A percentile compares a stretch with the other conserved stretches of the same genome.
These are phyloP conservation scores for Papilio polyxenes DNA, from an alignment of 1,140 invertebrate species.

Conservation along the genomic window DNA sequence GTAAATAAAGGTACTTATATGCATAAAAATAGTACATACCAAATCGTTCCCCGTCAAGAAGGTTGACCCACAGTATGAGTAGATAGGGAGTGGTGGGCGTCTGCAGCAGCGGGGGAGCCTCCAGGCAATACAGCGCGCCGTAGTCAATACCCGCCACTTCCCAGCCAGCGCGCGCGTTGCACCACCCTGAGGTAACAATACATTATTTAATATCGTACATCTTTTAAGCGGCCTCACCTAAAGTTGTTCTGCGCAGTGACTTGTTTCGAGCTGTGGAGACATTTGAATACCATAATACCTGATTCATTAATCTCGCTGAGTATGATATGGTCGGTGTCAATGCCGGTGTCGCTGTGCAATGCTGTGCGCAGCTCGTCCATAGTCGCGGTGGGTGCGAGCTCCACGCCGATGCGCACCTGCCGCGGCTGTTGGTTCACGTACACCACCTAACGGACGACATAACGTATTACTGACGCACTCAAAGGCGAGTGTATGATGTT, in stretches of 20 bases:
- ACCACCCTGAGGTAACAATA: constrained; percentile 57
- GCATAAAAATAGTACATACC: constrained; percentile 66
- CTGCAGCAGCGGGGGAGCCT: constrained; percentile 80
- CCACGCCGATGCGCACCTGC: constrained; percentile 89
- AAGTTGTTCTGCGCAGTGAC: too few species aligned
- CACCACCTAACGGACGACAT: constrained; percentile 87
- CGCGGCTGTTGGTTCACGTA: constrained; percentile 94
- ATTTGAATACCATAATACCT: constrained; percentile 67
- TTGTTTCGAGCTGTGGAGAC: too few species aligned
- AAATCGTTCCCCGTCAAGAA: constrained; percentile 84
- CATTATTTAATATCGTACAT: background rate
- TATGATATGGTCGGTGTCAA: constrained; percentile 90
- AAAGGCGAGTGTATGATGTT: background rate
- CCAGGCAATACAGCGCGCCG: constrained; percentile 89
- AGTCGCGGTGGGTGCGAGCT: constrained; percentile 88
- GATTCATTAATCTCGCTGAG: constrained; percentile 92
- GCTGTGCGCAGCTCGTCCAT: constrained; percentile 91
- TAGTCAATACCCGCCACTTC: constrained; percentile 84
- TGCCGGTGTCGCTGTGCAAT: constrained; percentile 90
- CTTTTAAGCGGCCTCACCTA: too few species aligned
- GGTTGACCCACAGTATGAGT: constrained; percentile 91
- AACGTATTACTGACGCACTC: background rate
- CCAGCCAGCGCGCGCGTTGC: constrained; percentile 71
- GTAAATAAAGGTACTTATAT: too few species aligned
- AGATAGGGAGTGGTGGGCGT: constrained; percentile 83